These are phyloP conservation scores for Nanorana parkeri DNA, from an alignment of 2,113 vertebrate genomes.

Conservation along the genomic window DNA sequence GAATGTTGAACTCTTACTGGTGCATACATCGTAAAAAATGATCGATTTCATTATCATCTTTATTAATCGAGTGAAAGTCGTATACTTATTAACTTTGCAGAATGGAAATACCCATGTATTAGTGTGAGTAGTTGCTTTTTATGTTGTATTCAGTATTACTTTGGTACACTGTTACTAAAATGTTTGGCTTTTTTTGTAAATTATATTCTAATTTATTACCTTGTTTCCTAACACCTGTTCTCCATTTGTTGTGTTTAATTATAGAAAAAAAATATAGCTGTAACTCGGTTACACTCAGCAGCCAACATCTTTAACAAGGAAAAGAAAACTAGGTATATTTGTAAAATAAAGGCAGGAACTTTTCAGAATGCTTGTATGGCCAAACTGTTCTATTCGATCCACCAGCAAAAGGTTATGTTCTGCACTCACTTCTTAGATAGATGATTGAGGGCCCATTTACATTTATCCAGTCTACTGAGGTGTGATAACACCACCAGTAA, in stretches of 20 bases:
- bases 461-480: no score
- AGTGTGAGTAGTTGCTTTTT: conserved; percentile 94
- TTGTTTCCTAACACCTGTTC: conserved; percentile 90
- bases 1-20: conserved; percentile 60
- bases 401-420: no score
- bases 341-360: conserved; percentile 89
- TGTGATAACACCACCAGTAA: no score
- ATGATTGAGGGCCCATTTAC: no score
- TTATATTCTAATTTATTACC: conserved; percentile 99
- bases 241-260: conserved; percentile 88
- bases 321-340: conserved; percentile 77
- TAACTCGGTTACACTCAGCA: conserved; percentile 86
- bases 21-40: conserved; percentile 64
- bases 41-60: conserved; percentile 70
- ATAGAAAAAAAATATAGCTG: conserved; percentile 83
- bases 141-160: conserved; percentile 99
- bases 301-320: conserved; percentile 80
- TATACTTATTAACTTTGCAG: conserved; percentile 87
- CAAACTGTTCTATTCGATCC: neutral
- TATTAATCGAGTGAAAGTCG: conserved; percentile 88
- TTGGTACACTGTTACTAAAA: conserved; percentile 97
- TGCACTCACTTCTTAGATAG: no score
- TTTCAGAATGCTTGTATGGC: conserved; percentile 71
- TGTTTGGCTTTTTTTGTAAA: conserved; percentile 92
- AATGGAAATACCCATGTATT: conserved; percentile 83